Conservation (phyloP, 2,113 vertebrate genomes). For the Clinocottus analis region DNA sequence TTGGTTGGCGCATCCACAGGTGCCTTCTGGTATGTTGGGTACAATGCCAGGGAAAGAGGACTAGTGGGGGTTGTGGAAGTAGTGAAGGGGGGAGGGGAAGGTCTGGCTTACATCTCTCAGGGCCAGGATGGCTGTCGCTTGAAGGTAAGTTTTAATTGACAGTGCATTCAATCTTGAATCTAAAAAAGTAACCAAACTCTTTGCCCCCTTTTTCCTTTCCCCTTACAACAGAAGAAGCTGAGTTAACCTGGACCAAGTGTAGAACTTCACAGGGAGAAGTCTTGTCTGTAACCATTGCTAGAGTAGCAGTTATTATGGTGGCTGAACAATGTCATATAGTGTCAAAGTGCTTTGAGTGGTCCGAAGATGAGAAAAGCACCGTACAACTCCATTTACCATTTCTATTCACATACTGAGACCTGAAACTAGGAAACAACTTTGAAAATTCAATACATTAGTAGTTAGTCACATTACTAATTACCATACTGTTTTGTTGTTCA, state of each 20-base stretch:
- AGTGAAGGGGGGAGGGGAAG: background rate
- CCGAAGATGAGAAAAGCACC: background rate
- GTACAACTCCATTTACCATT: background rate
- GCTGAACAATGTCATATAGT: background rate
- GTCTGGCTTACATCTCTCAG: constrained; percentile 23
- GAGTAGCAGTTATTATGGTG: constrained; percentile 6
- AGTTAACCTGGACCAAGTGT: constrained; percentile 82
- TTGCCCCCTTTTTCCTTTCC: background rate
- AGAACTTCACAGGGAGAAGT: constrained; percentile 77
- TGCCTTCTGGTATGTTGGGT: constrained; percentile 76
- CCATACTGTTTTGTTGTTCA: background rate
- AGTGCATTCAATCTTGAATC: constrained; percentile 12
- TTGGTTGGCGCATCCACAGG: constrained; percentile 73
- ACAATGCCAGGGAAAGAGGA: constrained; percentile 59
- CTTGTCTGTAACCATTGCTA: constrained; percentile 59
- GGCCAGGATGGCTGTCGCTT: constrained; percentile 20
- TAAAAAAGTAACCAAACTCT: background rate
- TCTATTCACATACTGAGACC: background rate
- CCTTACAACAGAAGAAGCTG: constrained; percentile 43
- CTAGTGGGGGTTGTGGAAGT: constrained; percentile 9
- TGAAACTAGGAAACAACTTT: background rate
- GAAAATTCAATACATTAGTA: background rate
- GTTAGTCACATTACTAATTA: background rate
- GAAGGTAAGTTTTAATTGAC: constrained; percentile 26
- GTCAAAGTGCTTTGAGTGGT: background rate